Evolutionary conservation across 2,113 vertebrate genomes (phyloP), one percentile per base, ranked within the genome.

Genomic region (Gasterosteus aculeatus): DNA sequence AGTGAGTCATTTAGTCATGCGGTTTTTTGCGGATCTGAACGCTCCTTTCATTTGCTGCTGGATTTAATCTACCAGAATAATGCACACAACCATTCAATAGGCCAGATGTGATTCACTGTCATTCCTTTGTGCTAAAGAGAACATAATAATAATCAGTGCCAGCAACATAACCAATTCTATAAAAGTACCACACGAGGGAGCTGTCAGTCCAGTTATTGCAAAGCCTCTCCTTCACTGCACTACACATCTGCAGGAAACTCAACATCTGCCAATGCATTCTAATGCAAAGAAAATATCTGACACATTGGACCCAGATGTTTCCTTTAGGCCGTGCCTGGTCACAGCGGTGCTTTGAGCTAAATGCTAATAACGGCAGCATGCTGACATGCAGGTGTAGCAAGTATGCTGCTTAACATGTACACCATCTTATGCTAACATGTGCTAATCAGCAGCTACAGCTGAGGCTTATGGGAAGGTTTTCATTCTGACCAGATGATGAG

Each of bases 141-240:
- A 29, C 14, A 29, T 10, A 33, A 14, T 15, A 41, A 8, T 10
- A 22, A 42, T 26, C 8, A 8, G 12, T n/a, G 7, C 39, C 38
- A 63, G 60, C 29, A 66, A 35, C 10, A 68, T 26, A 16, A 39
- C 39, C 0, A 5, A 7, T 41, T 39, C 5, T 35, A 22, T 38
- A 11, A 11, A 56, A 11, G 0, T 0, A 7, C 84, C 88, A 83
- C 79, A 65, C 71, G 89, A 68, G 62, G 81, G 85, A 33, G 81
- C 69, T 39, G 10, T 75, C 22, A 0, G n/a, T 56, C 62, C 29
- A 54, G 46, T 31, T 47, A 62, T 41, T 11, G 22, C 6, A 19
- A 47, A 16, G 2, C 38, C 10, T 71, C 16, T 26, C 10, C 54
- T 61, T 46, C 33, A n/a, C 18, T 66, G 1, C 44, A 38, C 35